Evolutionary conservation across 2,888 invertebrate species (phyloP).

Genomic region (Agrilus mali): DNA sequence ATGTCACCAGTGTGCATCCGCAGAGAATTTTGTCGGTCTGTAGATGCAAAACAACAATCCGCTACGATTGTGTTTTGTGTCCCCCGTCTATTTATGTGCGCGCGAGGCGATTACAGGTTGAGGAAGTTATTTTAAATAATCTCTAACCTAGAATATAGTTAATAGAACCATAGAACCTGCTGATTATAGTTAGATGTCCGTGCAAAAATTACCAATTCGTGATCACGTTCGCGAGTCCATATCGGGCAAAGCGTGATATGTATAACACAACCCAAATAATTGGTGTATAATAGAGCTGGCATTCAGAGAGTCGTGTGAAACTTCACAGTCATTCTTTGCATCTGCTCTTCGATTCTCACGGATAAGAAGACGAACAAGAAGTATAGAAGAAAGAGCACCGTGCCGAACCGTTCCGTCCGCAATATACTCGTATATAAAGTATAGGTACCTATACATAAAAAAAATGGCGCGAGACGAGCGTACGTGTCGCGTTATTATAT

Average conservation of each 20-base stretch:
- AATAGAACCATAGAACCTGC: constrained; percentile 13
- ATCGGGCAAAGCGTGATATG: constrained; percentile 32
- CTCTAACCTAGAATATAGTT: constrained; percentile 20
- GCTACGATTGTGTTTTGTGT: too few species aligned
- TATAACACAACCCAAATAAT: constrained; percentile 35
- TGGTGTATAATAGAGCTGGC: constrained; percentile 31
- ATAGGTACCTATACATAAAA: too few species aligned
- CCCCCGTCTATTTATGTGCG: constrained; percentile 1
- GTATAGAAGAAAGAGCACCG: too few species aligned
- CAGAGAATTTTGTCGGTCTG: too few species aligned
- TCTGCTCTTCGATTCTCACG: constrained; percentile 16
- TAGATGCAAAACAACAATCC: too few species aligned
- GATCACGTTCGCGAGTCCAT: constrained; percentile 29
- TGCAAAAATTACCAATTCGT: constrained; percentile 27
- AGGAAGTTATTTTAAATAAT: constrained; percentile 9
- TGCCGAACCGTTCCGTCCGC: too few species aligned
- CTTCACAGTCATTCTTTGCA: constrained; percentile 14
- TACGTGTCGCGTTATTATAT: too few species aligned
- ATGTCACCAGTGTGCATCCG: too few species aligned
- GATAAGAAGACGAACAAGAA: constrained; percentile 5
- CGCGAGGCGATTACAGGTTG: constrained; percentile 6
- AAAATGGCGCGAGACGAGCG: too few species aligned
- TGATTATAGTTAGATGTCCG: constrained; percentile 14
- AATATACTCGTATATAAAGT: too few species aligned
- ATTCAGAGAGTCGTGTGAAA: constrained; percentile 32